Evolutionary conservation across 2,113 vertebrate species (phyloP), one percentile per base, ranked within the genome.

Genomic region (Podarcis raffonei): DNA sequence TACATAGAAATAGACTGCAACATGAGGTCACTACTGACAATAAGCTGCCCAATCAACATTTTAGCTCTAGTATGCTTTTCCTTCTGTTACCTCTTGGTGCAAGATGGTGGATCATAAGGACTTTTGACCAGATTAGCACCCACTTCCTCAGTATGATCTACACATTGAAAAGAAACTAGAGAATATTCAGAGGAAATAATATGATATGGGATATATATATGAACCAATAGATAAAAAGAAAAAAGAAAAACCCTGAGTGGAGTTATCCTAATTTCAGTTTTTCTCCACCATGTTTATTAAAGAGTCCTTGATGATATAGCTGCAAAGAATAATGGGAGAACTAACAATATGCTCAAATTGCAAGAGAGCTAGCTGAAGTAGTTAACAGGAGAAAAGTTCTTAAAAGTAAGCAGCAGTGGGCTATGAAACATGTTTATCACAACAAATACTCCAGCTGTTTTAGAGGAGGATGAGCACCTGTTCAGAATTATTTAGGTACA

Each of bases 1-100:
- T 96, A 95, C 94, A 95, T 72, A 91, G 95, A 92, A 96, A 92
- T 69, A 95, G 94, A 95, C 94, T 95, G 95, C 95, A 96, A 95
- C 95, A 95, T 95, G 93, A 96, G 95, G 95, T 96, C 95, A 96
- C 95, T 94, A 92, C 93, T 94, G 94, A 96, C 94, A 96, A 94
- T 93, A 90, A 94, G 92, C 92, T 94, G 94, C 93, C 94, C 94
- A 96, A 96, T 95, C 94, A 95, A 95, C 90, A 96, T 90, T 90
- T 91, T 57, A 96, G 91, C 94, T 89, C 93, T 69, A 88, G 90
- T 81, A 4, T 79, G 81, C 77, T 94, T 89, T 83, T 90, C 71
- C 53, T 69, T 25, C 78, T 87, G 93, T 68, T 94, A 89, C n/a
- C 68, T 59, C 91, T 88, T 80, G 84, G 87, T 69, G 32, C 87